Base-by-base conservation (phyloP, 2,797 vertebrate species). In the Leucoraja ocellata region DNA sequence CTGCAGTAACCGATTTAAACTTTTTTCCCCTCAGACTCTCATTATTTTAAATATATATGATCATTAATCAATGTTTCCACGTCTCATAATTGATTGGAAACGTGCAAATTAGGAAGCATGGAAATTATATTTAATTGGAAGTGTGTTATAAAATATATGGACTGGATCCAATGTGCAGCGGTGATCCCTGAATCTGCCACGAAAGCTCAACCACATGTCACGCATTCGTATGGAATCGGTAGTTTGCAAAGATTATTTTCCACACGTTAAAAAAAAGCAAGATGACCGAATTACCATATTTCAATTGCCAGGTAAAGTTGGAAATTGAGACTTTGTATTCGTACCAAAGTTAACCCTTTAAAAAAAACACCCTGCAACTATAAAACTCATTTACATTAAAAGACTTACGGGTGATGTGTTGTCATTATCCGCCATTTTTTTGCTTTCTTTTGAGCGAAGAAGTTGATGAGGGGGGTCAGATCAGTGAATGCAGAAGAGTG, bases 321-420 rank as follows among this genome's bases (percentile, higher is more conserved):
- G 9, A 11, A 9, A 11, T 23, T 8, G 9, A 61, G 6, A 16
- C 23, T 23, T 28, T 83, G 25, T 25, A 83, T 23, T 83, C 80
- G 11, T 4, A 32, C 18, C 61, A 32, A 36, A 68, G 36, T 88
- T 32, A 88, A 16, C 84, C n/a, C 0, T 36, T 88, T 36, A 16
- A 14, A 36, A 36, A 78, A 39, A 39, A 79, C 5, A 32, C 11
- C 6, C 13, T 78, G 76, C 76, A 32, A 11, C 11, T 32, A 6
- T 39, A 16, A 88, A 65, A 32, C 32, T 21, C 7, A 68, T 2
- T 68, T 63, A 21, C 71, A 6, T 21, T 1, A 63, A 14, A 25
- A 28, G 68, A 92, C 90, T 92, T 92, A 92, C 90, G 28, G 71
- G 25, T 28, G 71, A 25, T 54, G 90, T 54, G 28, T 76, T 92